Base-by-base conservation (phyloP, 2,888 invertebrate genomes). In the Luperina nickerlii region DNA sequence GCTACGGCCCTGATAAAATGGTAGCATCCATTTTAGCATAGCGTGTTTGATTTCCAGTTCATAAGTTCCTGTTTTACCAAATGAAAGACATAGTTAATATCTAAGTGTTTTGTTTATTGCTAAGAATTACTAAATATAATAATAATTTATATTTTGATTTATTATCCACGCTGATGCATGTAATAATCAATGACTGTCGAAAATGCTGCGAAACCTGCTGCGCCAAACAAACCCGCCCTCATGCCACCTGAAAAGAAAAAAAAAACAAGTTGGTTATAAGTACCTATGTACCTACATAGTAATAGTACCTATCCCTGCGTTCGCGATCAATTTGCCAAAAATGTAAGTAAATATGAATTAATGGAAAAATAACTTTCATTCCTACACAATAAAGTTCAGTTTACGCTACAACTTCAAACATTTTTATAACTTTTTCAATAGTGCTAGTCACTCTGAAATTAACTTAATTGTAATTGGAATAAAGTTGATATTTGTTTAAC, bases 181-280 rank as follows among this genome's bases (percentile, higher is more conserved):
- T 99, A 99, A 95, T 99, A 99, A 95, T 99, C 99, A 90, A 99
- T 99, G 0, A 98, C 98, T 72, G 99, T 99, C 45, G 99, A 99
- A 96, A 99, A 99, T 32, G 99, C 98, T 72, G 99, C 99, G 97
- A 99, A 99, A 20, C 99, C 99, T 74, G 98, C 98, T 38, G 99
- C 99, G 60, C 99, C 99, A 90, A 99, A 96, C 62, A 99, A 89
- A 24, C 99, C 99, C 51, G 99, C 99, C 95, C 98, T 99, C 27
- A 99, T 95, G 74, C 99, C 99, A 94, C 99, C 99, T 98, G 96
- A 85, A 97, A 80, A 20, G 1, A n/a, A 27, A 79, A 11, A 48
- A 48, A 27, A 27, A 79, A 11, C 0, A 48, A 60, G 7, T 60
- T 32, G 3, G 8, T 2, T 32, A 48, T 2, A 38, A 38, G 38